phyloP scores from a whole-genome alignment of 2,797 vertebrate species.

The Falco naumanni region DNA sequence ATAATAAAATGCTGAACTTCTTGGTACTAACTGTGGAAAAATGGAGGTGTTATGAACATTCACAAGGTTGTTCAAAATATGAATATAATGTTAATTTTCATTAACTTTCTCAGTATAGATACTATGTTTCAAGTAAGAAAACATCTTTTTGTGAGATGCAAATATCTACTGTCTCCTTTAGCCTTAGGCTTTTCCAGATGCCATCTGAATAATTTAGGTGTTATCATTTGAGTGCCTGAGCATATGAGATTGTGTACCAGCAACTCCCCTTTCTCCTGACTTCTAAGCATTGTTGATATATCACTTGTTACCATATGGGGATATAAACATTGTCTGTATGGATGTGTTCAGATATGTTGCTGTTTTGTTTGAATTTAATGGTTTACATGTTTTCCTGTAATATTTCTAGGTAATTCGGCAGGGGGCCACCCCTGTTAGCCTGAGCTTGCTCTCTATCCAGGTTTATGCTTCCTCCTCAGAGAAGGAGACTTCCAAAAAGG shows the following conservation, averaged over 20 bases:
- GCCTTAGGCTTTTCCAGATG: background rate
- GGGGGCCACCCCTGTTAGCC: conserved; percentile 76
- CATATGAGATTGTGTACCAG: background rate
- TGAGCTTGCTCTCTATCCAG: conserved; percentile 78
- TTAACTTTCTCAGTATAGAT: no score
- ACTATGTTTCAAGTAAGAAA: background rate
- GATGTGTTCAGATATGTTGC: background rate
- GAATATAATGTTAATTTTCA: background rate
- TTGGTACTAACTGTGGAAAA: background rate
- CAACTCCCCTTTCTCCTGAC: background rate
- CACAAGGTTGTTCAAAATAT: background rate
- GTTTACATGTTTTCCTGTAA: background rate
- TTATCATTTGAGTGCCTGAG: background rate
- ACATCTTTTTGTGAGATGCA: background rate
- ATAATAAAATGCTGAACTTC: background rate
- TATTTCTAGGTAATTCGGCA: conserved; percentile 82
- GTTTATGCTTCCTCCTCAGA: conserved; percentile 83
- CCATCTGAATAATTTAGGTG: background rate
- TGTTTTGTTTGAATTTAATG: background rate
- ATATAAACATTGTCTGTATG: background rate
- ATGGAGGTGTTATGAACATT: fast-evolving
- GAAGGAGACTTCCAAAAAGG: conserved; percentile 74
- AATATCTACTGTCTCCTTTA: background rate
- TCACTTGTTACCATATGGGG: background rate
- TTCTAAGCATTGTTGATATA: background rate